phyloP scores from a whole-genome alignment of 2,113 vertebrate species.

The Naja naja region DNA sequence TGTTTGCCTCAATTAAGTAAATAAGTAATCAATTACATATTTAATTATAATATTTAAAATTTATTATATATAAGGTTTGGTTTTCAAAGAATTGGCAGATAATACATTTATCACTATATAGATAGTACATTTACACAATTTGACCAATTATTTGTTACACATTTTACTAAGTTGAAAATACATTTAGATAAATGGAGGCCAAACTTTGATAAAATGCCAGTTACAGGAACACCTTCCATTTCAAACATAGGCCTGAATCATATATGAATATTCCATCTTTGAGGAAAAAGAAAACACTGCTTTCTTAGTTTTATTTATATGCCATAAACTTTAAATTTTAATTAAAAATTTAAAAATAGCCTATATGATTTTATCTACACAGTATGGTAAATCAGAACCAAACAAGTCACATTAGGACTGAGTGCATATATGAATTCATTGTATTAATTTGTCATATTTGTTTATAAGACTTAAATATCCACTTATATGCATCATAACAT shows the following conservation, averaged over 20 bases:
- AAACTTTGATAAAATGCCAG: neutral
- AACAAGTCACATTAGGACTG: neutral
- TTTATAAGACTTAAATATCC: neutral
- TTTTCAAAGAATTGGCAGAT: neutral
- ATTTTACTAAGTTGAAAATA: neutral
- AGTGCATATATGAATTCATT: neutral
- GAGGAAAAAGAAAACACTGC: neutral
- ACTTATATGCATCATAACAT: neutral
- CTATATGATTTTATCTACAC: no score
- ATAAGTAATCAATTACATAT: neutral
- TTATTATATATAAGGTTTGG: neutral
- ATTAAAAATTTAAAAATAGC: no score
- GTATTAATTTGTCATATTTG: neutral
- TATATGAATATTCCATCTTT: neutral
- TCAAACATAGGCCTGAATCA: neutral
- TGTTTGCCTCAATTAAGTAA: neutral
- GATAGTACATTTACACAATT: neutral
- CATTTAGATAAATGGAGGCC: neutral
- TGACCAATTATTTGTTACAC: neutral
- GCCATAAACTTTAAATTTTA: neutral
- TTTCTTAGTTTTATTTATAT: neutral
- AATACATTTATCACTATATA: neutral
- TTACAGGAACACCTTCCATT: neutral
- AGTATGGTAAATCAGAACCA: neutral
- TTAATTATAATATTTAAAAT: neutral